These are phyloP conservation scores for Protophormia terraenovae DNA, from an alignment of 2,888 invertebrate genomes.

Conservation along the genomic window DNA sequence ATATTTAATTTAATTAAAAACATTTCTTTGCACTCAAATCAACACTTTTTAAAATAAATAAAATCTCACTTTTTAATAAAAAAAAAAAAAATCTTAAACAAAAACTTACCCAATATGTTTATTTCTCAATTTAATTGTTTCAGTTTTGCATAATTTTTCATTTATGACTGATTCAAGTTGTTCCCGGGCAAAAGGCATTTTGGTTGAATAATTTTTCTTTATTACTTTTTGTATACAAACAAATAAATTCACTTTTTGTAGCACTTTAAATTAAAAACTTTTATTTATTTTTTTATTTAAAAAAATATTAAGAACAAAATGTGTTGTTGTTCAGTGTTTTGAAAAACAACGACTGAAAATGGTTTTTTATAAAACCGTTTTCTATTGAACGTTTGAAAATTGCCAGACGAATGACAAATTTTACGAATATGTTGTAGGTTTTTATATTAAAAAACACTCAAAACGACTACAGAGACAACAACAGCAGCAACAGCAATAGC, in stretches of 20 bases:
- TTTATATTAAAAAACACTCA: conserved; percentile 73
- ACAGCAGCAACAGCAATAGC: not conserved
- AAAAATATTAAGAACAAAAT: not conserved
- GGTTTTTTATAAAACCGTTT: not conserved
- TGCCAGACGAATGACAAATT: conserved; percentile 75
- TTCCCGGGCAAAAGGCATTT: conserved; percentile 78
- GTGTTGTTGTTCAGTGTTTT: not conserved
- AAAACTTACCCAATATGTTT: conserved; percentile 90
- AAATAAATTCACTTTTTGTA: too few relatives aligned
- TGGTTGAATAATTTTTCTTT: not conserved
- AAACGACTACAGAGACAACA: not conserved
- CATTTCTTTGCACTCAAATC: too few relatives aligned
- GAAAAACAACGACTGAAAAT: conserved; percentile 39
- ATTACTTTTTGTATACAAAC: too few relatives aligned
- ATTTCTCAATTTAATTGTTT: conserved; percentile 90
- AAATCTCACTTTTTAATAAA: not conserved
- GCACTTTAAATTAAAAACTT: not conserved
- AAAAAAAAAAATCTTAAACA: not conserved
- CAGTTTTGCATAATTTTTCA: conserved; percentile 89
- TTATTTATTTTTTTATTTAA: not conserved
- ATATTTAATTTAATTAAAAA: too few relatives aligned
- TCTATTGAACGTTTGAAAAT: conserved; percentile 68
- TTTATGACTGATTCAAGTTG: conserved; percentile 73
- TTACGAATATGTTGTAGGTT: conserved; percentile 71
- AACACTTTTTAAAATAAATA: too few relatives aligned